These are phyloP conservation scores for Caenorhabditis parvicauda DNA, from an alignment of 2,888 invertebrate species.

Conservation along the genomic window DNA sequence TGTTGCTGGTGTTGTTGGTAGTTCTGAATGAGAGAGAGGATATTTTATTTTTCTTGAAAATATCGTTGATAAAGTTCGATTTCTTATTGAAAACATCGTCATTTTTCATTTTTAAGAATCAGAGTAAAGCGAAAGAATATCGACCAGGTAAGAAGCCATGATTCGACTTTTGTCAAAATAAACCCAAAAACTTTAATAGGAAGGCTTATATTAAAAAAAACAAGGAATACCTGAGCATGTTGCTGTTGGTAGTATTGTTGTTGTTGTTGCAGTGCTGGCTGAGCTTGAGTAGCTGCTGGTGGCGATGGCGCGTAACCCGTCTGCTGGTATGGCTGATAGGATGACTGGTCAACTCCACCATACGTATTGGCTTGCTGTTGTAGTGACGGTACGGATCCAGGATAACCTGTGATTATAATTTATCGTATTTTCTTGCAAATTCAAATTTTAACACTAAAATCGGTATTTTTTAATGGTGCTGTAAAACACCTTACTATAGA, in stretches of 20 bases:
- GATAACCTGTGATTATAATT: no score
- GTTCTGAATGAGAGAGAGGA: no score
- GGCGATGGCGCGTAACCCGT: not conserved
- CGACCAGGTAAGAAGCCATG: no score
- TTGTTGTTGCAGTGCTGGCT: not conserved
- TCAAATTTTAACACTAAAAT: no score
- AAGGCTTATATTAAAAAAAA: not conserved
- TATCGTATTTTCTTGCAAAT: no score
- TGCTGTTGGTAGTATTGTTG: constrained; percentile 1
- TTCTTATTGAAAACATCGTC: not conserved
- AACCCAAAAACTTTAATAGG: no score
- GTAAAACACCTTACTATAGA: no score
- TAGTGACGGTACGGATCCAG: no score
- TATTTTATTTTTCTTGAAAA: constrained; percentile 10
- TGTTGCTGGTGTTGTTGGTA: constrained; percentile 8
- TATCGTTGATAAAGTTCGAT: constrained; percentile 9
- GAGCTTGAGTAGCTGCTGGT: not conserved
- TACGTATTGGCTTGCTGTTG: no score
- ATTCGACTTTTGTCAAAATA: no score
- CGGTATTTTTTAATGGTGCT: no score
- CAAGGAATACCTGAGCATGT: constrained; percentile 1
- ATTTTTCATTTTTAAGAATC: not conserved
- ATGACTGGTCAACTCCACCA: no score
- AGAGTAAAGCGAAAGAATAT: not conserved
- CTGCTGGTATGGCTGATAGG: not conserved